Evolutionary conservation across 2,797 vertebrate genomes (phyloP).

Genomic region (Hyperoplus lanceolatus): DNA sequence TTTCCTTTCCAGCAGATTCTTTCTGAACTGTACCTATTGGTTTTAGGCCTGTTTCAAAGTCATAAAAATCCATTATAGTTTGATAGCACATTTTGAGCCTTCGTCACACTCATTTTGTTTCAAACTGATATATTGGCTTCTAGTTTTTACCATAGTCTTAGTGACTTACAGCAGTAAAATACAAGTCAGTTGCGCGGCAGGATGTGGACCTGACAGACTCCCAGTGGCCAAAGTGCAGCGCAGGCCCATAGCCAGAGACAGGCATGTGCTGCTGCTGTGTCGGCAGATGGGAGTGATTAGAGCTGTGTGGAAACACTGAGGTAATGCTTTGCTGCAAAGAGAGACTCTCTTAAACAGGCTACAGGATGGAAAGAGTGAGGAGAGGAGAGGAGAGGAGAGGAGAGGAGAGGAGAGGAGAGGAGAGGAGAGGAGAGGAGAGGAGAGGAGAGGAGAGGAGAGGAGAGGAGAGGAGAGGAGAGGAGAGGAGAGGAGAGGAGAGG

Average conservation of each 20-base stretch:
- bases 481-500: slow-evolving; percentile 41
- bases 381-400: slow-evolving; percentile 61
- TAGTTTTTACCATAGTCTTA: slow-evolving; percentile 24
- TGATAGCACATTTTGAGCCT: slow-evolving; percentile 8
- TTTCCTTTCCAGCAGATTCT: slow-evolving; percentile 49
- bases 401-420: background rate
- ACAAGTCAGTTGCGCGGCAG: slow-evolving; percentile 42
- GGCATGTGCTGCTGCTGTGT: slow-evolving; percentile 72
- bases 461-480: too few species aligned
- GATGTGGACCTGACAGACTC: slow-evolving; percentile 57
- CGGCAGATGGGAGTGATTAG: slow-evolving; percentile 83
- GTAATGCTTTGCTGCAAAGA: slow-evolving; percentile 71
- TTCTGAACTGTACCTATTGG: slow-evolving; percentile 27
- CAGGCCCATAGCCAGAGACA: slow-evolving; percentile 55
- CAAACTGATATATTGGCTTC: slow-evolving; percentile 31
- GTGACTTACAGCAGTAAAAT: slow-evolving; percentile 40
- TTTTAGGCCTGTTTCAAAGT: slow-evolving; percentile 43
- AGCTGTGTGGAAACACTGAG: slow-evolving; percentile 82
- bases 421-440: too few species aligned
- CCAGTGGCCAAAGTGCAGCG: slow-evolving; percentile 42
- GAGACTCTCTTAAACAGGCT: slow-evolving; percentile 61
- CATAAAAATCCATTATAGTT: slow-evolving; percentile 35
- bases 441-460: too few species aligned
- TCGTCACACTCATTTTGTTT: slow-evolving; percentile 33
- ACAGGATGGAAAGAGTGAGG: slow-evolving; percentile 76